A percentile compares a stretch with the other conserved stretches of the same genome.
phyloP scores from a whole-genome alignment of 1,140 invertebrate genomes.

The Calycopis cecrops region DNA sequence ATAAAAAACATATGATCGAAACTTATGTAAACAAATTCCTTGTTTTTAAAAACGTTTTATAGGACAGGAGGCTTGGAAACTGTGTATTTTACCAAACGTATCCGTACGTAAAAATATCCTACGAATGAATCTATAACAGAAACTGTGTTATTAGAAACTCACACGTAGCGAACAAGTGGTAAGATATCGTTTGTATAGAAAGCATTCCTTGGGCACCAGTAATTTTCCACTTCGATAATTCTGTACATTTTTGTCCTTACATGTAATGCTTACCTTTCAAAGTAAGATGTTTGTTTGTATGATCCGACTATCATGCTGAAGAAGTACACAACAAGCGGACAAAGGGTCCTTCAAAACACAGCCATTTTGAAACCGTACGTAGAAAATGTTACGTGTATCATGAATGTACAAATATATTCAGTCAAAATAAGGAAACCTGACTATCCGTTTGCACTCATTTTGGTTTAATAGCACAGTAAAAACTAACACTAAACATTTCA shows the following conservation, averaged over 20 bases:
- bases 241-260: slow-evolving; percentile 34
- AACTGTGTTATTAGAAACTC: slow-evolving; percentile 46
- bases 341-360: slow-evolving; percentile 76
- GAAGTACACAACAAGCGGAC: slow-evolving; percentile 68
- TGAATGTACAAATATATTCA: slow-evolving; percentile 49
- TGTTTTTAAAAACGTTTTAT: not conserved
- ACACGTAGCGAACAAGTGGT: slow-evolving; percentile 59
- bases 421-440: slow-evolving; percentile 38
- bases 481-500: slow-evolving; percentile 74
- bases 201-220: slow-evolving; percentile 62
- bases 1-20: slow-evolving; percentile 1
- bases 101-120: no score
- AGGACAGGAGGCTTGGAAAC: no score
- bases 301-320: slow-evolving; percentile 73
- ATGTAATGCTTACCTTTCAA: slow-evolving; percentile 61
- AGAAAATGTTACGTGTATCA: slow-evolving; percentile 67
- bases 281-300: slow-evolving; percentile 64
- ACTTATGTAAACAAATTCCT: slow-evolving; percentile 1
- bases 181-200: slow-evolving; percentile 58
- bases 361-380: slow-evolving; percentile 74
- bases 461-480: slow-evolving; percentile 65
- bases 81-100: no score
- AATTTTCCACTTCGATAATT: slow-evolving; percentile 56
- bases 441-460: slow-evolving; percentile 74
- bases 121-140: no score